A percentile compares a stretch with the other conserved stretches of the same genome.
Evolutionary conservation across 1,140 invertebrate genomes (phyloP).

Genomic region (Rhopalosiphum padi): DNA sequence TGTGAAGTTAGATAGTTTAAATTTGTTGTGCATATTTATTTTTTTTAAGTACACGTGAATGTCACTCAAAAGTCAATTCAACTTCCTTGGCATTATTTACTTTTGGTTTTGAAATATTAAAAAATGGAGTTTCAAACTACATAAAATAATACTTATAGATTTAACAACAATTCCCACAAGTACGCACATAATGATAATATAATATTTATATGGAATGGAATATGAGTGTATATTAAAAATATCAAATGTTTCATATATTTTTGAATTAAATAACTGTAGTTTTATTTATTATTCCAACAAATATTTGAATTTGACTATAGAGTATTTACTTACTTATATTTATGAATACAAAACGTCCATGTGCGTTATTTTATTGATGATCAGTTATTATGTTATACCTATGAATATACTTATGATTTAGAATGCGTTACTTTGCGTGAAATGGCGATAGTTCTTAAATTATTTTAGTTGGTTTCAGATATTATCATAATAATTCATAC

Average conservation of each 20-base stretch:
- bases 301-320: not conserved
- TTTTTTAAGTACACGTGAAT: not conserved
- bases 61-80: not conserved
- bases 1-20: not conserved
- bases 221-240: not conserved
- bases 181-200: not conserved
- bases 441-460: not conserved
- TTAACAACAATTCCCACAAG: not conserved
- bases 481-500: not conserved
- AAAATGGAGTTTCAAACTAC: not conserved
- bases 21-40: not conserved
- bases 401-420: not conserved
- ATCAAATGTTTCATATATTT: not conserved
- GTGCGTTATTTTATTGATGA: not conserved
- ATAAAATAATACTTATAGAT: not conserved
- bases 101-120: not conserved
- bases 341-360: not conserved
- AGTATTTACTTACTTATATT: not conserved
- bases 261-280: not conserved
- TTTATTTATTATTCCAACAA: not conserved
- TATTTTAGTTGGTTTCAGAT: not conserved
- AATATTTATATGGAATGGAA: conserved; percentile 12
- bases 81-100: not conserved
- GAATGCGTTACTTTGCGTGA: not conserved
- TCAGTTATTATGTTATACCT: not conserved